Evolutionary conservation across 2,888 invertebrate species (phyloP), one percentile per base, ranked within the genome.

Genomic region (Proisotoma minuta): DNA sequence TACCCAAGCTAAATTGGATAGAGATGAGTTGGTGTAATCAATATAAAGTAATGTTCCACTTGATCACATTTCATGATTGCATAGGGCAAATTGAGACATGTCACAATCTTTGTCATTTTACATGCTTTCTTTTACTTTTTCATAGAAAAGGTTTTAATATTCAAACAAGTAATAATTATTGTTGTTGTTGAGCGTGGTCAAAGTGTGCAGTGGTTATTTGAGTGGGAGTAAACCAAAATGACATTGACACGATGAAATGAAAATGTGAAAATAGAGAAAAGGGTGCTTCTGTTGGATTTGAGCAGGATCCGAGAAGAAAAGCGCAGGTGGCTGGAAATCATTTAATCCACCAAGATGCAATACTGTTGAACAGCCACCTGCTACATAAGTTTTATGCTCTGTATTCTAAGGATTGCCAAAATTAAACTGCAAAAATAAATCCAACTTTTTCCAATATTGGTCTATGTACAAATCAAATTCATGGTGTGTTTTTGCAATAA

Each of bases 321-420:
- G 60, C 28, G 60, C 60, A 60, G 60, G 56, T 60, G 60, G 60
- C 54, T 34, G 39, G 24, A 3, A 48, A 26, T 27, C 34, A 27
- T 60, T 47, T 60, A 60, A 60, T 60, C 56, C 56, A 34, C 10
- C 22, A 48, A 60, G 60, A 60, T 60, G 53, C 52, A 43, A 28
- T n/a, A 23, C 3, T 23, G 20, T 18, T 20, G n/a, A 24, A 15
- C 20, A 40, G 26, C 56, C 60, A 60, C 60, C 56, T 60, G 60
- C 60, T 27, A 34, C 51, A 24, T 29, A 2, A 3, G 22, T 12
- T 34, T 8, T 34, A 34, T 12, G 34, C 34, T 34, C 34, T n/a
- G n/a, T n/a, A n/a, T n/a, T n/a, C n/a, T n/a, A n/a, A n/a, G n/a
- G n/a, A n/a, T n/a, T n/a, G n/a, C 20, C 10, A 20, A 12, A 29